Conservation (phyloP, 2,888 invertebrate species). For the Meta bourneti region DNA sequence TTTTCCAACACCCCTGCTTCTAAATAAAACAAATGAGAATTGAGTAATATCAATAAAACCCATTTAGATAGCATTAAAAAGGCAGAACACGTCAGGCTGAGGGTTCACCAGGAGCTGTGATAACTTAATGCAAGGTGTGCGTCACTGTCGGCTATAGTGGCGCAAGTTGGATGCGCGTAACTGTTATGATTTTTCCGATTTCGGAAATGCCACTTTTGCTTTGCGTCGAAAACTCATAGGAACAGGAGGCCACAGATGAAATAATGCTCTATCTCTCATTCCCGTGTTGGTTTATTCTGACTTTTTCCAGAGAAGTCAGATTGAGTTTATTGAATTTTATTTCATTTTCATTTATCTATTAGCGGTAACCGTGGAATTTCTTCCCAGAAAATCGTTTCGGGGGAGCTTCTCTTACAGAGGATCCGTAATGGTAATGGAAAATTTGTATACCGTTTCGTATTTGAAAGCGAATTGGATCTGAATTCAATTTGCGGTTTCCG, state of each 20-base stretch:
- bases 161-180: neutral
- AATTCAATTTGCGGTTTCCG: constrained; percentile 6
- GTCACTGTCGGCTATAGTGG: constrained; percentile 4
- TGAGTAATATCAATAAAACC: constrained; percentile 40
- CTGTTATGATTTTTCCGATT: neutral
- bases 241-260: neutral
- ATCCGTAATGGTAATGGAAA: constrained; percentile 12
- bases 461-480: constrained; percentile 6
- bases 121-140: neutral
- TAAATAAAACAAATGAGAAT: constrained; percentile 47
- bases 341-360: constrained; percentile 33
- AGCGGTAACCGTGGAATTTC: neutral
- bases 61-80: constrained; percentile 31
- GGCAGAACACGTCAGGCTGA: neutral
- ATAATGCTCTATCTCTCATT: neutral
- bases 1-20: constrained; percentile 34
- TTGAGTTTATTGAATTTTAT: constrained; percentile 19
- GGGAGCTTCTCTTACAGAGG: neutral
- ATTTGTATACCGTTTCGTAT: neutral
- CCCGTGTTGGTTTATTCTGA: neutral
- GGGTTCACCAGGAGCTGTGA: neutral
- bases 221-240: neutral
- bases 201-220: constrained; percentile 1
- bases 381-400: neutral
- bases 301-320: constrained; percentile 10